A percentile compares a stretch with the other conserved stretches of the same genome.
Evolutionary conservation across 2,888 invertebrate species (phyloP).

Genomic region (Cryptophagus acutangulus): DNA sequence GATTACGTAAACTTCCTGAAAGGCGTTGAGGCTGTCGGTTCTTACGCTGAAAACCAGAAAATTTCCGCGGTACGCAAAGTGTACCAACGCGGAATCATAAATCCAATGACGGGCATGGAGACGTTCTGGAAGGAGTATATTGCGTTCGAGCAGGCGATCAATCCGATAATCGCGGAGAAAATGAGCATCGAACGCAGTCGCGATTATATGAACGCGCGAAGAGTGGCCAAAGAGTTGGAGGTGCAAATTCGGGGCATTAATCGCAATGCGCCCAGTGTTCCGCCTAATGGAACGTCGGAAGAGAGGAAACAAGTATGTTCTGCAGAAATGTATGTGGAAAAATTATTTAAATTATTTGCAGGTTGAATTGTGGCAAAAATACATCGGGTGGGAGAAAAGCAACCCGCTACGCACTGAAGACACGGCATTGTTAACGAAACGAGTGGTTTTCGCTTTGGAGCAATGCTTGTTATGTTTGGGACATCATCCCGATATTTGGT

Average conservation of each 20-base stretch:
- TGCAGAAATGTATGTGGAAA: background rate
- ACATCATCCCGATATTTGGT: slow-evolving; percentile 98
- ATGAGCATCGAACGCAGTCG: slow-evolving; percentile 95
- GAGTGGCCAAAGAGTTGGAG: slow-evolving; percentile 95
- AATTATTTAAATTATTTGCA: slow-evolving; percentile 38
- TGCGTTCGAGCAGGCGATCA: slow-evolving; percentile 78
- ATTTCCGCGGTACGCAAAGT: slow-evolving; percentile 97
- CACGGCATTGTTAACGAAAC: slow-evolving; percentile 82
- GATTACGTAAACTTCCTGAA: slow-evolving; percentile 97
- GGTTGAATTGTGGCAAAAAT: slow-evolving; percentile 99
- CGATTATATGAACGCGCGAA: slow-evolving; percentile 95
- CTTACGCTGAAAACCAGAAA: slow-evolving; percentile 99
- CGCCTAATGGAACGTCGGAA: slow-evolving; percentile 86
- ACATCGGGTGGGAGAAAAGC: slow-evolving; percentile 93
- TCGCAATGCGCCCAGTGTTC: slow-evolving; percentile 91
- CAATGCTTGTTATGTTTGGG: slow-evolving; percentile 94
- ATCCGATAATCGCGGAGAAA: slow-evolving; percentile 87
- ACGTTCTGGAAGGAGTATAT: slow-evolving; percentile 97
- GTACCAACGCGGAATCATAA: slow-evolving; percentile 93
- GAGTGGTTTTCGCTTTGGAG: slow-evolving; percentile 98
- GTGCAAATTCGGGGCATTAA: slow-evolving; percentile 92
- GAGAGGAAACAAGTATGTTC: slow-evolving; percentile 80
- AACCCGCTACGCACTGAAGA: slow-evolving; percentile 97
- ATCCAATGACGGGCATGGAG: slow-evolving; percentile 96
- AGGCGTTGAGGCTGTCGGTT: slow-evolving; percentile 93